These are phyloP conservation scores for Glaucidium brasilianum DNA, from an alignment of 2,113 vertebrate genomes.

Conservation along the genomic window DNA sequence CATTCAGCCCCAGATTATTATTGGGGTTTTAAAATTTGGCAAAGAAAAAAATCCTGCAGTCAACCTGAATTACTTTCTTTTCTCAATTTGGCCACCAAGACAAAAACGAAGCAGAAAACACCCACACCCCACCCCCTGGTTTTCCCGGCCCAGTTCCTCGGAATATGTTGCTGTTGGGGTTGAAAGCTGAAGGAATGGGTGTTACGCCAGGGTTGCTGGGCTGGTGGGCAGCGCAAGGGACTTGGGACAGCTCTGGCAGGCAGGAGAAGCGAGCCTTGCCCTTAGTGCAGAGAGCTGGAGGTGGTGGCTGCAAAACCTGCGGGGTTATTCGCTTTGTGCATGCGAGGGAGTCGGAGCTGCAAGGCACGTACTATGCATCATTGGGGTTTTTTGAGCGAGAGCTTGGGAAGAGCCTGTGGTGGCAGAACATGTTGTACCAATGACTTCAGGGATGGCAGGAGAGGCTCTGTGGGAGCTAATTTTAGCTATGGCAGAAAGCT, in stretches of 20 bases:
- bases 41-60: neutral
- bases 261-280: neutral
- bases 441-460: slow-evolving; percentile 24
- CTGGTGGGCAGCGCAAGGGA: neutral
- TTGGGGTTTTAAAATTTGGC: neutral
- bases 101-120: neutral
- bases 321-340: neutral
- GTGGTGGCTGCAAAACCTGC: neutral
- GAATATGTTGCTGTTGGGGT: neutral
- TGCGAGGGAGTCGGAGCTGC: neutral
- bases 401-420: slow-evolving; percentile 32
- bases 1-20: slow-evolving; percentile 1
- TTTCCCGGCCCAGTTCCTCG: neutral
- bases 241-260: neutral
- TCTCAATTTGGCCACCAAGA: neutral
- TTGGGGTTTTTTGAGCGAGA: neutral
- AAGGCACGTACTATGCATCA: neutral
- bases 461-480: neutral
- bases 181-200: neutral
- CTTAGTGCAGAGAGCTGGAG: neutral
- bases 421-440: slow-evolving; percentile 42
- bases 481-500: neutral
- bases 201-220: neutral
- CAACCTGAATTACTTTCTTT: neutral
- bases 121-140: no score